Evolutionary conservation across 2,888 invertebrate species (phyloP).

Genomic region (Chirona hameri): DNA sequence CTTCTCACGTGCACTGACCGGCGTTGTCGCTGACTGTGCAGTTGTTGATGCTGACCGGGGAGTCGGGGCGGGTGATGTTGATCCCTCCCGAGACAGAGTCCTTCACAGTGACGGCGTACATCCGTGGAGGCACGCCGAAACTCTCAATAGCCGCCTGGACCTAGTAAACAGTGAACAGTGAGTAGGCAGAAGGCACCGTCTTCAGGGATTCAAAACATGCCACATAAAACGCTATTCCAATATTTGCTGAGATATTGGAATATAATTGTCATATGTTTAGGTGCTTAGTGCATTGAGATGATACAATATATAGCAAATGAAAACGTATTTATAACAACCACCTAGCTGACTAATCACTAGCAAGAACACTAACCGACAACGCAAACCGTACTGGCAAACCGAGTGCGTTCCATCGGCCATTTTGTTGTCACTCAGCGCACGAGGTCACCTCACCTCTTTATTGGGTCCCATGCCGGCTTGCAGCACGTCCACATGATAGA

Average conservation of each 20-base stretch:
- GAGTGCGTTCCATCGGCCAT: neutral
- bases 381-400: neutral
- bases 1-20: conserved; percentile 49
- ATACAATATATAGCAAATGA: no score
- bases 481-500: conserved; percentile 74
- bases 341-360: no score
- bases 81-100: conserved; percentile 91
- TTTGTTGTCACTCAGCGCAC: neutral
- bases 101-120: conserved; percentile 76
- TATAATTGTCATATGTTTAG: no score
- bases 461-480: conserved; percentile 61
- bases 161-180: neutral
- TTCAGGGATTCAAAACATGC: no score
- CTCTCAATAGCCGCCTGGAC: conserved; percentile 68
- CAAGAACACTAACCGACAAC: no score
- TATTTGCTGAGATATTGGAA: no score
- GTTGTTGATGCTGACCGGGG: conserved; percentile 74
- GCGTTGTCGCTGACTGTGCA: conserved; percentile 76
- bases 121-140: conserved; percentile 80
- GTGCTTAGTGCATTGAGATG: no score
- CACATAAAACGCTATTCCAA: no score
- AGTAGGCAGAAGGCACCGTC: no score
- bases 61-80: conserved; percentile 78
- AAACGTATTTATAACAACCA: no score
- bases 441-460: neutral